phyloP scores from a whole-genome alignment of 2,888 invertebrate genomes.

The Palloptera scutellata region DNA sequence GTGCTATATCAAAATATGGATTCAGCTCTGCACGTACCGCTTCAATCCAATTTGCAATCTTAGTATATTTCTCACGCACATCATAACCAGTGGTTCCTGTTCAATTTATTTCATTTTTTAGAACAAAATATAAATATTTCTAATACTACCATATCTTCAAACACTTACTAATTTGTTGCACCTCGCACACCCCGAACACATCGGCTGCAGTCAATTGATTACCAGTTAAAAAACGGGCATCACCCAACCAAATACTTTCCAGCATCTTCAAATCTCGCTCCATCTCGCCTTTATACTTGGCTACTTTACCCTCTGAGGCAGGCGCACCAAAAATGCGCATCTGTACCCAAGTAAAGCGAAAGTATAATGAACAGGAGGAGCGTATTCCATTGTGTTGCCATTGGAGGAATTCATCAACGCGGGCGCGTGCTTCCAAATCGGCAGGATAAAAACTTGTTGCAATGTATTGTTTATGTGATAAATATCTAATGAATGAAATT shows the following conservation, averaged over 20 bases:
- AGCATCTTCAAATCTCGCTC: conserved; percentile 67
- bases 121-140: conserved; percentile 66
- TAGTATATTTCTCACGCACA: conserved; percentile 67
- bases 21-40: conserved; percentile 68
- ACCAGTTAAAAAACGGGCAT: conserved; percentile 66
- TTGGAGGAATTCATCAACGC: conserved; percentile 72
- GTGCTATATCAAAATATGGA: conserved; percentile 72
- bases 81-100: conserved; percentile 73
- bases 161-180: conserved; percentile 74
- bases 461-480: conserved; percentile 42
- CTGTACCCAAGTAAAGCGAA: conserved; percentile 64
- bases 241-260: conserved; percentile 67
- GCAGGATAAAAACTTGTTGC: conserved; percentile 71
- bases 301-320: conserved; percentile 59
- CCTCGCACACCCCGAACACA: conserved; percentile 74
- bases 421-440: conserved; percentile 64
- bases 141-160: not conserved
- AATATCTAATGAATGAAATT: conserved; percentile 62
- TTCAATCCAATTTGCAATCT: conserved; percentile 70
- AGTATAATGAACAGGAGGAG: conserved; percentile 67
- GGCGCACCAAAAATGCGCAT: conserved; percentile 24
- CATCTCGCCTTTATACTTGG: conserved; percentile 63
- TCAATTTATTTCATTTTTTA: conserved; percentile 52
- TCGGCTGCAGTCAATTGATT: conserved; percentile 73
- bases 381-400: conserved; percentile 75